Evolutionary conservation across 2,888 invertebrate species (phyloP), one percentile per base, ranked within the genome.

Genomic region (Andrena trimmerana): DNA sequence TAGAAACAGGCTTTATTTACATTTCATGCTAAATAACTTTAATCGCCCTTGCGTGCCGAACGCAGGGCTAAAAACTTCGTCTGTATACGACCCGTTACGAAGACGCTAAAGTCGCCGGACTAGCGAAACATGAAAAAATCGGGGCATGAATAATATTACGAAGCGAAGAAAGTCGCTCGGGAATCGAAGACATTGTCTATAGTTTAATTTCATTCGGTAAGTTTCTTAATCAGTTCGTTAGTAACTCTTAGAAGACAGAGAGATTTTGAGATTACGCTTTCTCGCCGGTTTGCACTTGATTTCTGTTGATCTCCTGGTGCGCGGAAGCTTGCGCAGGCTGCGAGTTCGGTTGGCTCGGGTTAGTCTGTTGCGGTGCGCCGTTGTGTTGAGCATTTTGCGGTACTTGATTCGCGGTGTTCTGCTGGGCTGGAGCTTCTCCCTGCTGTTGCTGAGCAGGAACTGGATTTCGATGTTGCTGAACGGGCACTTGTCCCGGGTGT

Each of bases 341-440:
- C 27, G 65, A 87, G n/a, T 78, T 78, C 60, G 10, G 4, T n/a
- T 90, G 89, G 77, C 86, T 90, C 48, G 85, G 87, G 31, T 50
- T 81, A 24, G 71, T 69, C 59, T 85, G 84, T 33, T 79, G 84
- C 6, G 67, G 71, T 5, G 83, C 79, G 10, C 59, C 79, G 24
- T 80, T 82, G 36, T 20, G 63, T 74, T 86, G 77, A 71, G 60
- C 52, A 48, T 81, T 83, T 70, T 90, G 91, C 20, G 69, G 73
- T 48, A 86, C 87, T 65, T 86, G 85, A 60, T 89, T 81, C 71
- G 59, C 4, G 0, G 8, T 0, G 10, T 52, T 65, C 24, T 73
- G 42, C 16, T 42, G 42, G 16, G 77, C 20, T 42, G 71, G 62
- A 33, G n/a, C 31, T 31, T 60, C 31, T 33, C 50, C 48, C 4